Conservation (phyloP, 23 tunicate species). For the Clavelina lepadiformis region DNA sequence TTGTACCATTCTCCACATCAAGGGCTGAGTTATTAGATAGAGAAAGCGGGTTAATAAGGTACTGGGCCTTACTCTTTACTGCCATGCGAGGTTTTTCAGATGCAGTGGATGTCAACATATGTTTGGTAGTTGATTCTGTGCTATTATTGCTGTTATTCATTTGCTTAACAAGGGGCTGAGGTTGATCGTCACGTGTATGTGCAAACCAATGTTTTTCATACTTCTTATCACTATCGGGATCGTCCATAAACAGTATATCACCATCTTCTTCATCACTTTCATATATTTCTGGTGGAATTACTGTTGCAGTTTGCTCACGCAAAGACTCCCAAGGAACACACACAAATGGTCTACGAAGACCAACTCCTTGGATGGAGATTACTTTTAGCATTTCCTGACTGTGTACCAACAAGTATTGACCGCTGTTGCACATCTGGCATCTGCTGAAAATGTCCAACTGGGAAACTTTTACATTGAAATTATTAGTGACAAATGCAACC, state of each 20-base stretch:
- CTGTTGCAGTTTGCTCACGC: slow-evolving; percentile 5
- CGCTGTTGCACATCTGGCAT: slow-evolving; percentile 72
- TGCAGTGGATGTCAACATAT: neutral
- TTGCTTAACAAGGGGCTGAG: neutral
- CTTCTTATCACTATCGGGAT: neutral
- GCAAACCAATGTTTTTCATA: neutral
- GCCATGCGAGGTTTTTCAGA: neutral
- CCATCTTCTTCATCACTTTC: slow-evolving; percentile 15
- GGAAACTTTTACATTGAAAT: slow-evolving; percentile 57
- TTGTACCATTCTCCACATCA: slow-evolving; percentile 23
- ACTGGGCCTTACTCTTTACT: neutral
- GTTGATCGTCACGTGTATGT: neutral
- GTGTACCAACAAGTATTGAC: slow-evolving; percentile 42
- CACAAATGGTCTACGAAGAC: neutral
- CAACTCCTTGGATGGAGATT: neutral
- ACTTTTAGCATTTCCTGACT: slow-evolving; percentile 30
- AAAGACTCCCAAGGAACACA: slow-evolving; percentile 35
- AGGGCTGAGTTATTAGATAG: slow-evolving; percentile 34
- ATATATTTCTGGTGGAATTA: neutral
- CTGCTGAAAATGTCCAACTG: slow-evolving; percentile 64
- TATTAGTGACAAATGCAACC: slow-evolving; percentile 36
- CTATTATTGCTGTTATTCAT: too few species aligned
- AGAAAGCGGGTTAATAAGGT: slow-evolving; percentile 41
- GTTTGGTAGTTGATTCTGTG: neutral
- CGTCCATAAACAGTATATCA: neutral